Conservation (phyloP, 2,888 invertebrate genomes). For the Dryomyza anilis region DNA sequence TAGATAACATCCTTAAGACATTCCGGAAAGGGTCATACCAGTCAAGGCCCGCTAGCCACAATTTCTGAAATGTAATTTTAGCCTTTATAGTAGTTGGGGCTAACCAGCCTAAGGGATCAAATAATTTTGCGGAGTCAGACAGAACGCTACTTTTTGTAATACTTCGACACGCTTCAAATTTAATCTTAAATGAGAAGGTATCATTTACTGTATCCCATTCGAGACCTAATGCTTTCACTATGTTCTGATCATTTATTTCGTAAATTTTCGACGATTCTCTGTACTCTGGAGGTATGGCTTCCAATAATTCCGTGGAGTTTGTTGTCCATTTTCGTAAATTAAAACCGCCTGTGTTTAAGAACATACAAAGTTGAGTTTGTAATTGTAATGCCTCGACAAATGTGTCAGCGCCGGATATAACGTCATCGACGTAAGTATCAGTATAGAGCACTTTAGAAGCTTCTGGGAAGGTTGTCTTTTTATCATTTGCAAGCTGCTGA, state of each 20-base stretch:
- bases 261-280: slow-evolving; percentile 18
- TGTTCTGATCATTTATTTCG: slow-evolving; percentile 20
- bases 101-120: slow-evolving; percentile 26
- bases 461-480: slow-evolving; percentile 20
- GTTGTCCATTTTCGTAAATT: slow-evolving; percentile 32
- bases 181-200: slow-evolving; percentile 27
- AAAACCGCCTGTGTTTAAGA: slow-evolving; percentile 21
- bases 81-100: slow-evolving; percentile 26
- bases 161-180: not conserved
- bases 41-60: slow-evolving; percentile 21
- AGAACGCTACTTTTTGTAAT: slow-evolving; percentile 27
- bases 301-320: slow-evolving; percentile 22
- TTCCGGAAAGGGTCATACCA: slow-evolving; percentile 17
- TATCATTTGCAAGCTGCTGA: slow-evolving; percentile 28
- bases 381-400: slow-evolving; percentile 14
- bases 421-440: slow-evolving; percentile 24
- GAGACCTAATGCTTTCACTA: slow-evolving; percentile 27
- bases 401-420: slow-evolving; percentile 22
- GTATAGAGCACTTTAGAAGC: slow-evolving; percentile 22
- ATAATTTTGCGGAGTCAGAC: slow-evolving; percentile 28
- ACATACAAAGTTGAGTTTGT: slow-evolving; percentile 15
- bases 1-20: not conserved
- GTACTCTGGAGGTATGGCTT: slow-evolving; percentile 20
- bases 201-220: slow-evolving; percentile 21
- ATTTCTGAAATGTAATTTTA: slow-evolving; percentile 24